Conservation (phyloP, 2,888 invertebrate species). For the Cynaeus angustus region DNA sequence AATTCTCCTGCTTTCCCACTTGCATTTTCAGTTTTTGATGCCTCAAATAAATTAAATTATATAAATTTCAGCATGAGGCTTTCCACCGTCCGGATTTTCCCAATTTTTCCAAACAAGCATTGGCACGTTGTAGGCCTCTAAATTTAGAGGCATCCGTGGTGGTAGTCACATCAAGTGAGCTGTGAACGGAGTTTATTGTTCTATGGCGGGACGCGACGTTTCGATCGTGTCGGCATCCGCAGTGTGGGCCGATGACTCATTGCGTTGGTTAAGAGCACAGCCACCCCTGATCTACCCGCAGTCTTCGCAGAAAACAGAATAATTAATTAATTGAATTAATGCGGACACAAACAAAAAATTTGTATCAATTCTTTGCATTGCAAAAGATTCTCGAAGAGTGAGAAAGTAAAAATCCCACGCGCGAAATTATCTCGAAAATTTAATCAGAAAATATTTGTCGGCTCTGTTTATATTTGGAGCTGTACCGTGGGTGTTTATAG, state of each 20-base stretch:
- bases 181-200: constrained; percentile 23
- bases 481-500: constrained; percentile 25
- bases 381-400: neutral
- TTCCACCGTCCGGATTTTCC: constrained; percentile 10
- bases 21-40: too few species aligned
- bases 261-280: constrained; percentile 31
- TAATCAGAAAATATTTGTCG: constrained; percentile 9
- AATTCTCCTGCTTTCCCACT: too few species aligned
- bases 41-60: too few species aligned
- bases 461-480: constrained; percentile 21
- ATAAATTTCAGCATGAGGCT: too few species aligned
- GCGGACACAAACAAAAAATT: neutral
- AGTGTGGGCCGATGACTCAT: constrained; percentile 48
- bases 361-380: neutral
- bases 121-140: constrained; percentile 22
- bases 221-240: constrained; percentile 48
- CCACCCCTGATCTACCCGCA: constrained; percentile 30
- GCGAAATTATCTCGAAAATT: constrained; percentile 2
- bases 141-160: constrained; percentile 23
- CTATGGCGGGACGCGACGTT: constrained; percentile 39
- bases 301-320: neutral
- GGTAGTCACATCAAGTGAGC: constrained; percentile 16
- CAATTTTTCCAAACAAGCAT: constrained; percentile 11
- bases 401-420: constrained; percentile 11
- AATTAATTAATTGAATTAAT: too few species aligned